Percentiles rank a stretch among this genome's conserved stretches.
phyloP scores from a whole-genome alignment of 2,797 vertebrate species.

The Agapornis canus region DNA sequence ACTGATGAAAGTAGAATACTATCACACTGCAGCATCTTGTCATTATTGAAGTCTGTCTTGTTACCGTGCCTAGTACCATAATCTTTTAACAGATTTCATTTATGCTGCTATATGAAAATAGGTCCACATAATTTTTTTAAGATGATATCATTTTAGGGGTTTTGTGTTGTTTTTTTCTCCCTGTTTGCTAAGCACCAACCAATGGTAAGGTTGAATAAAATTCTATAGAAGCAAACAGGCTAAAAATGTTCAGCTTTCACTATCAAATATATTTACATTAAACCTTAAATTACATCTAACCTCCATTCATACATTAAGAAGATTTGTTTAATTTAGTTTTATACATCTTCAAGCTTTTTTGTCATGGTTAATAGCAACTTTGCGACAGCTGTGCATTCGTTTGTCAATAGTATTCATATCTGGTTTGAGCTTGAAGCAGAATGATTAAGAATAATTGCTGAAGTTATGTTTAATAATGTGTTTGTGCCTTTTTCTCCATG shows the following conservation, averaged over 20 bases:
- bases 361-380: neutral
- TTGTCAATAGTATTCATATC: neutral
- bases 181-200: neutral
- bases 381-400: neutral
- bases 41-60: neutral
- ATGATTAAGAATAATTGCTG: neutral
- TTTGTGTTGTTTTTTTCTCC: neutral
- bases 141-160: fast-evolving
- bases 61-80: neutral
- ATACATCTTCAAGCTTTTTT: neutral
- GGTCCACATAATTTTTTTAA: neutral
- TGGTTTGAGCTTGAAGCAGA: neutral
- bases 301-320: neutral
- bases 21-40: neutral
- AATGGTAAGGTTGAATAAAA: neutral
- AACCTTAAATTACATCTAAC: neutral
- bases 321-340: neutral
- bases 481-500: neutral
- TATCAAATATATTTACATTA: neutral
- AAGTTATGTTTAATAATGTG: neutral
- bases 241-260: neutral
- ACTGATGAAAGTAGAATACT: neutral
- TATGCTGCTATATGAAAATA: neutral
- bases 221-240: neutral
- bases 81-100: neutral